Evolutionary conservation across 2,797 vertebrate species (phyloP).

Genomic region (Lycodopsis pacificus): DNA sequence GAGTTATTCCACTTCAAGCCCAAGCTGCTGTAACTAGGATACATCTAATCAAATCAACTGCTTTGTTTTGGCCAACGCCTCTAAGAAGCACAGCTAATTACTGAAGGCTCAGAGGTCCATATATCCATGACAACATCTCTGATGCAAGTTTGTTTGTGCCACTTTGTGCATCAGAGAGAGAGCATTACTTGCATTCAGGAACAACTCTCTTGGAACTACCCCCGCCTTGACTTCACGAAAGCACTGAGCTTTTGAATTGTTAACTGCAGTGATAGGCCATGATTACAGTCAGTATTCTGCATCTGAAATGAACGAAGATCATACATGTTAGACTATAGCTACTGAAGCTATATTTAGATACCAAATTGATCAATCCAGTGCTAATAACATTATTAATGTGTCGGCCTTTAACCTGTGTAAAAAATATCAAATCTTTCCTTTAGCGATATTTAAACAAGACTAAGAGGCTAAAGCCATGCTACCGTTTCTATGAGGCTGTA

Average conservation of each 20-base stretch:
- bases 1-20: slow-evolving; percentile 48
- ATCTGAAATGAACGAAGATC: slow-evolving; percentile 12
- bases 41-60: slow-evolving; percentile 70
- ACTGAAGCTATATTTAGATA: slow-evolving; percentile 18
- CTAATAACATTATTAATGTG: not conserved
- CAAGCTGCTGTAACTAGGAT: slow-evolving; percentile 58
- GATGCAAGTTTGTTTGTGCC: slow-evolving; percentile 74
- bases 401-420: not conserved
- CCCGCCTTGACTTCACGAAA: slow-evolving; percentile 39
- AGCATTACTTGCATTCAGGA: slow-evolving; percentile 35
- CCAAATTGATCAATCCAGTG: not conserved
- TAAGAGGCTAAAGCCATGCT: not conserved
- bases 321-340: slow-evolving; percentile 4
- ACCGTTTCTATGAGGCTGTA: not conserved
- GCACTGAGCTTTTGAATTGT: slow-evolving; percentile 17
- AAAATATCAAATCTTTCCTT: not conserved
- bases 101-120: slow-evolving; percentile 59
- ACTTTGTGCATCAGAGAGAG: slow-evolving; percentile 41
- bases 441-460: not conserved
- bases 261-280: slow-evolving; percentile 19
- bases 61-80: slow-evolving; percentile 73
- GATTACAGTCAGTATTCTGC: slow-evolving; percentile 35
- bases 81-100: slow-evolving; percentile 75
- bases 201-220: slow-evolving; percentile 5
- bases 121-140: slow-evolving; percentile 81